Conservation (phyloP, 1,140 invertebrate species). For the Paracyclopina nana region DNA sequence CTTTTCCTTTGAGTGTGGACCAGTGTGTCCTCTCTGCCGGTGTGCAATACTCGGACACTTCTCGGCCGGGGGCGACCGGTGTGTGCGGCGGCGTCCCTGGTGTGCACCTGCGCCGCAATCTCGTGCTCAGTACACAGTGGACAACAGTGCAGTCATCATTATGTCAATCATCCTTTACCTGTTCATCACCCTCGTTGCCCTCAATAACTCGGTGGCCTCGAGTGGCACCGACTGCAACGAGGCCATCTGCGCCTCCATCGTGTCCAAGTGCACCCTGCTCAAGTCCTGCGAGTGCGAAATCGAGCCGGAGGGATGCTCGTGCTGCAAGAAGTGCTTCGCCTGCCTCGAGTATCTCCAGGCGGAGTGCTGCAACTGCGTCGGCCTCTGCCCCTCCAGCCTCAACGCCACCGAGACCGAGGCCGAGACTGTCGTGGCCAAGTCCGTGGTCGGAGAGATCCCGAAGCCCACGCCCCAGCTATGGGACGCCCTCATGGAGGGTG, state of each 20-base stretch:
- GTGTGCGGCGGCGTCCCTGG: too few species aligned
- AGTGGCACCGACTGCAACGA: conserved; percentile 44
- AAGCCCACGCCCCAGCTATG: not conserved
- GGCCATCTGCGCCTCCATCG: conserved; percentile 72
- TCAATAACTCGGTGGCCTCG: too few species aligned
- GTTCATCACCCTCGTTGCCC: too few species aligned
- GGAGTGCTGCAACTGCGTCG: conserved; percentile 87
- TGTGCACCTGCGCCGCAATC: too few species aligned
- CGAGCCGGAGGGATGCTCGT: conserved; percentile 44
- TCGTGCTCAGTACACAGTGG: too few species aligned
- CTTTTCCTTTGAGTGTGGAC: too few species aligned
- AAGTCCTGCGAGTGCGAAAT: conserved; percentile 85
- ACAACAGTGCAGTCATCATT: too few species aligned
- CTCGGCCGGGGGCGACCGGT: too few species aligned
- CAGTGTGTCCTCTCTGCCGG: too few species aligned
- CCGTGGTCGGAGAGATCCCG: not conserved
- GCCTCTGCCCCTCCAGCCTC: conserved; percentile 76
- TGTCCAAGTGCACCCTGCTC: conserved; percentile 86
- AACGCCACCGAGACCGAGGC: conserved; percentile 45
- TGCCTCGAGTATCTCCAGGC: conserved; percentile 44
- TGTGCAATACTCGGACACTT: too few species aligned
- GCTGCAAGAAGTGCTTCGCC: conserved; percentile 66
- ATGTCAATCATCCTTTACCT: too few species aligned
- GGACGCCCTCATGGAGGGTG: conserved; percentile 3
- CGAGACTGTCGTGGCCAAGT: not conserved